These are phyloP conservation scores for Berghia stephanieae DNA, from an alignment of 1,140 invertebrate genomes.

Conservation along the genomic window DNA sequence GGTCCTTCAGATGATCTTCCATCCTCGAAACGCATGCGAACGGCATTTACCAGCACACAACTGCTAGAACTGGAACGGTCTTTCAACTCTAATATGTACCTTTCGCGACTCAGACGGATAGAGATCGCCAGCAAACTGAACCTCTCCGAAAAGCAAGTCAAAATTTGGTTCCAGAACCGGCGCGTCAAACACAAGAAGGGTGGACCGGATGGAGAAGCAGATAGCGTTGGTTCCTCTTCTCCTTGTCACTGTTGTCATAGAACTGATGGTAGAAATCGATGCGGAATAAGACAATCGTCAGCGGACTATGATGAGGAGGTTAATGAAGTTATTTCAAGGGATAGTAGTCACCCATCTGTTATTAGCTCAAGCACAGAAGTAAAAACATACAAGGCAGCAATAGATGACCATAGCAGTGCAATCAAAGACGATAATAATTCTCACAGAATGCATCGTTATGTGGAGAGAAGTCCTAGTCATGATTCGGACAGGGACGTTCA, in stretches of 20 bases:
- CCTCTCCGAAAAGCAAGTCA: slow-evolving; percentile 92
- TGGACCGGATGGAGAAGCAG: slow-evolving; percentile 46
- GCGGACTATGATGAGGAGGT: not conserved
- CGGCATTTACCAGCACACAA: slow-evolving; percentile 73
- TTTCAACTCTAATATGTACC: slow-evolving; percentile 72
- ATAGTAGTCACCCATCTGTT: too few species aligned
- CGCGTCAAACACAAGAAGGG: slow-evolving; percentile 92
- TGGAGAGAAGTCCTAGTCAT: too few species aligned
- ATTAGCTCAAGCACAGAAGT: too few species aligned
- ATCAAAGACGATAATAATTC: too few species aligned
- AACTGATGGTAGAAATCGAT: not conserved
- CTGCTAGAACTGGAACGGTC: slow-evolving; percentile 72
- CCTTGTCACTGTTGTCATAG: slow-evolving; percentile 43
- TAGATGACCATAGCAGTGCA: too few species aligned
- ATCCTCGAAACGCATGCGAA: slow-evolving; percentile 69
- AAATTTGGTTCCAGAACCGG: slow-evolving; percentile 91
- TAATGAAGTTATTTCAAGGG: not conserved
- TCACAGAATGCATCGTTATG: too few species aligned
- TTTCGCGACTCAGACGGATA: slow-evolving; percentile 71
- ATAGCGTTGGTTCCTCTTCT: slow-evolving; percentile 70
- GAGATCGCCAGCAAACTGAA: slow-evolving; percentile 74
- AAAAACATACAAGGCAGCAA: too few species aligned
- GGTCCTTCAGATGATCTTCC: slow-evolving; percentile 58
- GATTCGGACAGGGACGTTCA: too few species aligned
- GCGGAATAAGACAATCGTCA: not conserved